Base-by-base conservation (phyloP, 1,140 invertebrate genomes). In the Drosophila obscura region DNA sequence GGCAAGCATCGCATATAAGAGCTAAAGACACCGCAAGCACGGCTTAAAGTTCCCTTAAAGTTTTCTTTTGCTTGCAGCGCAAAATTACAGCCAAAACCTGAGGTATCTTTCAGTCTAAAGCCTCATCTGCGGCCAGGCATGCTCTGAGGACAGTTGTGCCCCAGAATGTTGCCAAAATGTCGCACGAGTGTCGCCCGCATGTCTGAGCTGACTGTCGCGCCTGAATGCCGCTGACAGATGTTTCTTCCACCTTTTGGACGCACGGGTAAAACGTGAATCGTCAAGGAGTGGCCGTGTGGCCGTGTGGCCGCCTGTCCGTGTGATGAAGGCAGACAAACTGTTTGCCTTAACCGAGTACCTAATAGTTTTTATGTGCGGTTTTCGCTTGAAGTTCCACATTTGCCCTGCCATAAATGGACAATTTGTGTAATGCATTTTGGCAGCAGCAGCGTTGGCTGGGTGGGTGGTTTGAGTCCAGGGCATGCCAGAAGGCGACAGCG, bases 401-500 rank as follows among this genome's bases (percentile, higher is more conserved):
- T 68, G 35, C 53, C 64, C 61, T 49, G 67, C 67, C 65, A 69
- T 69, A 71, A 71, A 69, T 61, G 63, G 60, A 69, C 56, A 76
- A 76, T 76, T 76, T 76, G 73, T 76, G 73, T 76, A 76, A 76
- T 76, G 73, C 64, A 76, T 76, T 76, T 62, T 73, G 63, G 26
- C 39, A 52, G 43, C n/a, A 22, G 26, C 19, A 19, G 9, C 35
- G 9, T 31, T 7, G 26, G 16, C n/a, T 19, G 19, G 19, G 19
- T 19, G 19, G 19, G 16, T 16, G 16, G 16, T 0, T 16, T n/a
- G n/a, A 22, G 63, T 31, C 48, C 22, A 24, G 53, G 35, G 22
- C 9, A 16, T 16, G 28, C 26, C 24, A n/a, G 16, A 45, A 11
- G 62, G 61, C 39, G 28, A 39, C 64, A 35, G 61, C 24, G 50